These are phyloP conservation scores for Thyatira batis DNA, from an alignment of 2,888 invertebrate species.

Conservation along the genomic window DNA sequence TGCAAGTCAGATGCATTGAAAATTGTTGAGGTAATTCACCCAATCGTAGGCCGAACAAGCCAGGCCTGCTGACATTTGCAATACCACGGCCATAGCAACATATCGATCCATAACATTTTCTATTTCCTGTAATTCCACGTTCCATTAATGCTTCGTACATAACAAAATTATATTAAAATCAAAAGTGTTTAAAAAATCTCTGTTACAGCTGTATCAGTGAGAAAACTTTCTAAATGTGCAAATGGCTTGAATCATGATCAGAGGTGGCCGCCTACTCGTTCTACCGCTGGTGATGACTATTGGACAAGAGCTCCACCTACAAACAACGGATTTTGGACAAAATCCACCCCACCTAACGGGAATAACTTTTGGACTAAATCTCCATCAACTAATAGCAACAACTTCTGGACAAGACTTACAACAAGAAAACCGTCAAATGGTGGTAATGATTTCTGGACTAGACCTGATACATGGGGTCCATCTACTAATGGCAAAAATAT, in stretches of 20 bases:
- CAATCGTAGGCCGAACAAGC: too few species aligned
- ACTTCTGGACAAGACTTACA: conserved; percentile 10
- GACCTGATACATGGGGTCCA: neutral
- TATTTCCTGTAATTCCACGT: too few species aligned
- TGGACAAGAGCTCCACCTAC: neutral
- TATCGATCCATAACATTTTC: too few species aligned
- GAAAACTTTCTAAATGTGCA: neutral
- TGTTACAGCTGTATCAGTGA: neutral
- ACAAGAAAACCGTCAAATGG: conserved; percentile 8
- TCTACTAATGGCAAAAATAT: neutral
- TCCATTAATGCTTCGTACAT: too few species aligned
- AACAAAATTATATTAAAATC: conserved; percentile 13
- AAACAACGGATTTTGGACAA: neutral
- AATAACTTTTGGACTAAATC: neutral
- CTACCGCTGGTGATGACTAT: too few species aligned
- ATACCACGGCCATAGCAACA: too few species aligned
- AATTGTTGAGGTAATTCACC: too few species aligned
- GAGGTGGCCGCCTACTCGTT: too few species aligned
- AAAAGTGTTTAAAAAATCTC: neutral
- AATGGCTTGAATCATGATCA: neutral
- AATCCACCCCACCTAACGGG: neutral
- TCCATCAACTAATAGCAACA: neutral
- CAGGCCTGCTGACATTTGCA: too few species aligned
- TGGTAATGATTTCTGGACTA: neutral
- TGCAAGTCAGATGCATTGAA: too few species aligned